These are phyloP conservation scores for Pleuronectes platessa DNA, from an alignment of 2,113 vertebrate species.

Conservation along the genomic window DNA sequence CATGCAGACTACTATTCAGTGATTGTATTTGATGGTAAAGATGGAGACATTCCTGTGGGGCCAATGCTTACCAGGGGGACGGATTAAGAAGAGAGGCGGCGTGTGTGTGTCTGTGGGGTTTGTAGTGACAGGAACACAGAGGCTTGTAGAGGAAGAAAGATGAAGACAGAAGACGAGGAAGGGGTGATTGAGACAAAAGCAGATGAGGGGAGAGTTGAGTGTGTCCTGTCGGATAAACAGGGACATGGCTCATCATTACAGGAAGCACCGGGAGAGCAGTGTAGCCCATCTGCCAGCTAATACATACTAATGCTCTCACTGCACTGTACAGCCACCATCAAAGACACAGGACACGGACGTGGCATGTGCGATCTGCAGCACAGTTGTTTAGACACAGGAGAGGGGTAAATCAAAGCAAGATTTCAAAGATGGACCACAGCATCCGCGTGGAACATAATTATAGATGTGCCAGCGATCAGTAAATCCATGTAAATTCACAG, in stretches of 20 bases:
- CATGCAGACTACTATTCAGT: slow-evolving; percentile 1
- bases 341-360: slow-evolving; percentile 47
- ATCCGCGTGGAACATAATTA: slow-evolving; percentile 26
- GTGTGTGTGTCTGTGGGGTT: slow-evolving; percentile 3
- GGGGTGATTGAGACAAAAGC: slow-evolving; percentile 69
- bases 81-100: background rate
- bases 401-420: slow-evolving; percentile 29
- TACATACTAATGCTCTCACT: slow-evolving; percentile 67
- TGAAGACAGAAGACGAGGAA: slow-evolving; percentile 40
- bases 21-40: slow-evolving; percentile 59
- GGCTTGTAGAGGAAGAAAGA: slow-evolving; percentile 22
- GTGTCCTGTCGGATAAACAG: slow-evolving; percentile 74
- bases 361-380: slow-evolving; percentile 16
- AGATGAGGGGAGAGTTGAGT: slow-evolving; percentile 67
- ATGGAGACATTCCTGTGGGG: slow-evolving; percentile 45
- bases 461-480: slow-evolving; percentile 6
- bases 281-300: slow-evolving; percentile 73
- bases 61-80: slow-evolving; percentile 14
- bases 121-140: background rate
- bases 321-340: slow-evolving; percentile 52
- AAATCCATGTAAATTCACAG: slow-evolving; percentile 24
- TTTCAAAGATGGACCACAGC: slow-evolving; percentile 31
- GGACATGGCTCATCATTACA: slow-evolving; percentile 78
- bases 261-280: slow-evolving; percentile 63
- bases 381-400: slow-evolving; percentile 14